Base-by-base conservation (phyloP, 2,888 invertebrate genomes). In the Capitulum mitella region DNA sequence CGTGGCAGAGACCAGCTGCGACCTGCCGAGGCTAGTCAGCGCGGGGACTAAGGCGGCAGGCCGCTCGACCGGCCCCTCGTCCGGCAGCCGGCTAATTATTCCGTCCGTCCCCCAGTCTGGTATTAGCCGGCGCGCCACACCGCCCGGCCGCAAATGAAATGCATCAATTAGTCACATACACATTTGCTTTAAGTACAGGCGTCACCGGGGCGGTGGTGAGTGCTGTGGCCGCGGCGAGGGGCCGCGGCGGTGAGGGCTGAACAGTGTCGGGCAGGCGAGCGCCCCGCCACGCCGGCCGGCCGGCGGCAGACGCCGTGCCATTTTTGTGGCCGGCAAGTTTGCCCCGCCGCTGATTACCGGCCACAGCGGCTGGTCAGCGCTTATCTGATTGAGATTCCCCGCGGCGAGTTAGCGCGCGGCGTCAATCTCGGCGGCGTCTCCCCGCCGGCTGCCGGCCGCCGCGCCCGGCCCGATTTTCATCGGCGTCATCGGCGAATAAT, bases 331-430 rank as follows among this genome's bases (percentile, higher is more conserved):
- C 51, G 14, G n/a, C n/a, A 51, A 51, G 51, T 51, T 51, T 51
- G 51, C 51, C 3, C 51, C 51, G 51, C 22, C 26, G 26, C 54
- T 16, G 61, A 61, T 32, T 61, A 32, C 32, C 22, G 32, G 32
- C 16, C 6, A 32, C 61, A 32, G 32, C 61, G 32, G 26, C n/a
- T 14, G 61, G 61, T 32, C 61, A 61, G 32, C 16, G 16, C n/a
- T 16, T 10, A 61, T 32, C 32, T 61, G 32, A 70, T 70, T 70
- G 70, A 70, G 70, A 70, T 70, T 70, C 37, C 70, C 37, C 34
- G 37, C 70, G 37, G 70, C n/a, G 34, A 70, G 70, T 70, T 70
- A 70, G 37, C 37, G 70, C 12, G 5, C 1, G 29, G 12, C 22
- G 12, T 32, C 70, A 37, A 37, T 70, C 70, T 37, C 29, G 1